Conservation (phyloP, 2,797 vertebrate species). For the Spatula versicolor region DNA sequence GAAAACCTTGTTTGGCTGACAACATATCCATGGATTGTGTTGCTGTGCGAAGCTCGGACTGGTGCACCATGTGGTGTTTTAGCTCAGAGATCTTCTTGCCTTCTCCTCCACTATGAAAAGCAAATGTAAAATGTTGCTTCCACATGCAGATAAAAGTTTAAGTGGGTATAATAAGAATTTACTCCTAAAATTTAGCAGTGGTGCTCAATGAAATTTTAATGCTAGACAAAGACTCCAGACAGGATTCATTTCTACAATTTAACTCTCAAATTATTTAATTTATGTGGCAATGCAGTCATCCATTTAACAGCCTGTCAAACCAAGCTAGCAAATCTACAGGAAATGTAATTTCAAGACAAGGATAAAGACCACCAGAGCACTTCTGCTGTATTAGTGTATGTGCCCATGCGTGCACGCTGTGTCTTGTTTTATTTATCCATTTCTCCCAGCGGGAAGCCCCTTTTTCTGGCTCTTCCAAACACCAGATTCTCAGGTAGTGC, state of each 20-base stretch:
- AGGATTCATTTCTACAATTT: slow-evolving; percentile 46
- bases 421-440: neutral
- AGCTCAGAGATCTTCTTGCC: neutral
- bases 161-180: neutral
- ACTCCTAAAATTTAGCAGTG: neutral
- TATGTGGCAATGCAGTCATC: neutral
- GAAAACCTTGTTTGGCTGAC: neutral
- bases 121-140: neutral
- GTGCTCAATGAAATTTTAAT: neutral
- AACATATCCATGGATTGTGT: neutral
- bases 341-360: neutral
- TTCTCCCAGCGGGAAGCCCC: neutral
- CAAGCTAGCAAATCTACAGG: neutral
- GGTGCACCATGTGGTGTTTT: neutral
- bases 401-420: too few relatives aligned
- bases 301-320: neutral
- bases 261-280: slow-evolving; percentile 26
- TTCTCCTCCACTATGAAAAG: neutral
- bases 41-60: neutral
- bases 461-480: neutral
- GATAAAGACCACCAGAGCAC: neutral
- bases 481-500: neutral
- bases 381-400: neutral
- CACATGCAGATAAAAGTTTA: neutral
- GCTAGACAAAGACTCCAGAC: neutral